phyloP scores from a whole-genome alignment of 2,113 vertebrate genomes.

The Excalfactoria chinensis region DNA sequence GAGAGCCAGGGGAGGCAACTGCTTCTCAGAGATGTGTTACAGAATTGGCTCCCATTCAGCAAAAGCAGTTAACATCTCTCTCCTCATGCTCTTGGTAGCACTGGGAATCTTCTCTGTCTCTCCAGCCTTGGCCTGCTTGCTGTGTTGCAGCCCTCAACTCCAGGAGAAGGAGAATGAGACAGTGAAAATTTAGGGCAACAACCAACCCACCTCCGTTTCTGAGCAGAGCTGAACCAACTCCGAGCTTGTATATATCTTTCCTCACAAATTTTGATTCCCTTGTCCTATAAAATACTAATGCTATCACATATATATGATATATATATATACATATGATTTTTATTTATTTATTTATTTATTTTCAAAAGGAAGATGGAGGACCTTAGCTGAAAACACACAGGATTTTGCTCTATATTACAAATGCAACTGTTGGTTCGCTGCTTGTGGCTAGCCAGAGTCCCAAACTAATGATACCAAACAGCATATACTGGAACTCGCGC shows the following conservation, averaged over 20 bases:
- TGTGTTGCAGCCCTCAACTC: not conserved
- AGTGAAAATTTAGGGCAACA: not conserved
- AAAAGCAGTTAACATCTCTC: rapidly evolving
- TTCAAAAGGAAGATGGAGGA: not conserved
- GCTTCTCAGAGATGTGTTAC: not conserved
- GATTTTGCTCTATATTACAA: not conserved
- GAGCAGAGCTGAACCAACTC: not conserved
- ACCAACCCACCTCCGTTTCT: not conserved
- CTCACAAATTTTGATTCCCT: not conserved
- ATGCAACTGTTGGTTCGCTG: not conserved
- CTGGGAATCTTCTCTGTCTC: not conserved
- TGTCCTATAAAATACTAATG: not conserved
- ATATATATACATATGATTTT: too few relatives aligned
- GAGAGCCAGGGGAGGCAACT: not conserved
- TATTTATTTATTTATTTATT: too few relatives aligned
- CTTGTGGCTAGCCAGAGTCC: not conserved
- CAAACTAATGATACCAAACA: not conserved
- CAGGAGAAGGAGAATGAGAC: not conserved
- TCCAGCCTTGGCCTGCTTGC: not conserved
- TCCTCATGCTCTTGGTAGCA: not conserved
- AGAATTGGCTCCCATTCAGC: not conserved
- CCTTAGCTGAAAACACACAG: not conserved
- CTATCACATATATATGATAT: too few relatives aligned
- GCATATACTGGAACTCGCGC: not conserved
- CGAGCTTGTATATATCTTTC: not conserved